These are phyloP conservation scores for Acrobasis suavella DNA, from an alignment of 2,888 invertebrate species.

Conservation along the genomic window DNA sequence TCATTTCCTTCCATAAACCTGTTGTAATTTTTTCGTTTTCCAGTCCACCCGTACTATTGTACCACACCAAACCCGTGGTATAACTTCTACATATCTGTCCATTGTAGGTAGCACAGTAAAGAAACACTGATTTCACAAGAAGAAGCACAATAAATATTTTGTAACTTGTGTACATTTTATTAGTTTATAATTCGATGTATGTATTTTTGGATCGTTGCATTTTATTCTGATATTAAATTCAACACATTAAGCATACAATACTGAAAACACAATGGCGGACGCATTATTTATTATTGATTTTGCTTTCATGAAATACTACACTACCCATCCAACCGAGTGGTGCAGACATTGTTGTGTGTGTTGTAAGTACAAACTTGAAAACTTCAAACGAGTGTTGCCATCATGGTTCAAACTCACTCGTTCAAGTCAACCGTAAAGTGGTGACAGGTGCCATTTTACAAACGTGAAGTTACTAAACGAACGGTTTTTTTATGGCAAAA, in stretches of 20 bases:
- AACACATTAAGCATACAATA: conserved; percentile 52
- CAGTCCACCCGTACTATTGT: conserved; percentile 88
- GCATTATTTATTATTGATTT: conserved; percentile 75
- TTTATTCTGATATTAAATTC: conserved; percentile 50
- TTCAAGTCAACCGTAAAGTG: too few species aligned
- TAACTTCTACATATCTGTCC: conserved; percentile 90
- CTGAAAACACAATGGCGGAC: conserved; percentile 71
- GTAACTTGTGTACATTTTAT: conserved; percentile 62
- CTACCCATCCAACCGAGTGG: neutral
- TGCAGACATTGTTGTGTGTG: conserved; percentile 19
- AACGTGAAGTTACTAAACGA: too few species aligned
- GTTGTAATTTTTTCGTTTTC: conserved; percentile 93
- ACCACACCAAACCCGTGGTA: conserved; percentile 88
- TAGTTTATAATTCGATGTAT: conserved; percentile 59
- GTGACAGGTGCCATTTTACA: too few species aligned
- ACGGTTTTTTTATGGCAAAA: too few species aligned
- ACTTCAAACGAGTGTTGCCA: too few species aligned
- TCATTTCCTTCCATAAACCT: conserved; percentile 93
- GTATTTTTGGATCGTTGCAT: conserved; percentile 61
- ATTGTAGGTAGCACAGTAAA: conserved; percentile 94
- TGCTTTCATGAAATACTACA: conserved; percentile 41
- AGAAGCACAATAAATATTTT: conserved; percentile 64
- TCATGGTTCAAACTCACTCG: too few species aligned
- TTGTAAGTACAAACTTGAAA: neutral
- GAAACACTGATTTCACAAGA: conserved; percentile 75